These are phyloP conservation scores for Callocephalon fimbriatum DNA, from an alignment of 2,113 vertebrate genomes.

Conservation along the genomic window DNA sequence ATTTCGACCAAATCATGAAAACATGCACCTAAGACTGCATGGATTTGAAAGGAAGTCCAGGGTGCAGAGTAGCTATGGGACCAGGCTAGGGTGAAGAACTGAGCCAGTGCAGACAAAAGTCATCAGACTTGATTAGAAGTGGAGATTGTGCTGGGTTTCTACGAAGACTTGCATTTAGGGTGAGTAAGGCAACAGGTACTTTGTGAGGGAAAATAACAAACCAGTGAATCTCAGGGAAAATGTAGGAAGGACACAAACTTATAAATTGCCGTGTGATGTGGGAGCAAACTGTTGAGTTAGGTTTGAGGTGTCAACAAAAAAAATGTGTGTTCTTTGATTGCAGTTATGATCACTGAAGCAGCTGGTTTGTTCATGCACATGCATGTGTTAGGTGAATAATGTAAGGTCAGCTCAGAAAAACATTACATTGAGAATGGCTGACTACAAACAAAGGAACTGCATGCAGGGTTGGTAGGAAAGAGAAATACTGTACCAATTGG, in stretches of 20 bases:
- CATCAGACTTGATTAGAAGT: conserved; percentile 17
- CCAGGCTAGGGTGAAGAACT: not conserved
- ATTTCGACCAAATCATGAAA: not conserved
- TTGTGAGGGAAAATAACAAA: conserved; percentile 29
- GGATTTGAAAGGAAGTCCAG: not conserved
- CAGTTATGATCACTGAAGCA: conserved; percentile 28
- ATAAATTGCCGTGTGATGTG: not conserved
- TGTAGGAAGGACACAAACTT: conserved; percentile 44
- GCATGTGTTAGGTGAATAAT: conserved; percentile 60
- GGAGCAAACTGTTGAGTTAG: conserved; percentile 52
- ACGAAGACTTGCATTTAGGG: not conserved
- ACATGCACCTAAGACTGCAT: not conserved
- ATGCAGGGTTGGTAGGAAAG: conserved; percentile 94
- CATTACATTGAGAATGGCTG: conserved; percentile 67
- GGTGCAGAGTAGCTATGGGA: not conserved
- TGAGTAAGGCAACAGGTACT: conserved; percentile 52
- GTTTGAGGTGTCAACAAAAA: not conserved
- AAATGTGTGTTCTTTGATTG: not conserved
- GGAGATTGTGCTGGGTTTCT: not conserved
- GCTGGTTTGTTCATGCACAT: conserved; percentile 76
- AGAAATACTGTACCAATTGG: conserved; percentile 99
- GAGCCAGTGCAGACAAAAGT: not conserved
- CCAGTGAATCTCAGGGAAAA: conserved; percentile 9
- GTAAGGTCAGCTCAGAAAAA: conserved; percentile 72
- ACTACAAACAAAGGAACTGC: conserved; percentile 76